Evolutionary conservation across 1,140 invertebrate genomes (phyloP), one percentile per base, ranked within the genome.

Genomic region (Maniola jurtina): DNA sequence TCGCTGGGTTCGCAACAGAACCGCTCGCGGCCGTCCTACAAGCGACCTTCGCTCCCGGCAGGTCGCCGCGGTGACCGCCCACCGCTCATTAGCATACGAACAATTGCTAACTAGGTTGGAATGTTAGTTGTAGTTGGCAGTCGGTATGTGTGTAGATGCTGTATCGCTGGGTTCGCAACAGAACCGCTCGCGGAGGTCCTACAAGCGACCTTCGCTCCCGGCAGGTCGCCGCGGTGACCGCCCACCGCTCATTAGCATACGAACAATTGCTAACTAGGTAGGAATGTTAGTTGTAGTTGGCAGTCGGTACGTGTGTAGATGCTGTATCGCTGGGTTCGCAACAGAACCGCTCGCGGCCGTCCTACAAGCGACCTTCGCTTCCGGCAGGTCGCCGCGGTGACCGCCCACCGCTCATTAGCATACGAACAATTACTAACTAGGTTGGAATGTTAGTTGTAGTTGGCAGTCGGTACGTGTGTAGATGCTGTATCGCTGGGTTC

Each of bases 291-390:
- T 25, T 25, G 25, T 25, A 25, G 25, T 25, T 25, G 25, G 25
- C 25, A 25, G 25, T 25, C 25, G 25, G 25, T 25, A 25, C 25
- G 25, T 42, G 8, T 42, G 40, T 42, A 13, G 9, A 42, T 42
- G 40, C 40, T 42, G 13, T 42, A 42, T 42, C 9, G 8, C 13
- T 42, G 40, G 8, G 13, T 42, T 15, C 48, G 48, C 14, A 15
- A 16, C 5, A 11, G 14, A 11, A 14, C 14, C 15, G 48, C 15
- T 52, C 48, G 48, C 13, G 9, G 40, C 40, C 79, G 85, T 84
- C 85, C 84, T 88, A 88, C 83, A 85, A 76, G 78, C 79, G 85
- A 86, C 85, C 87, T 88, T 85, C 80, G 81, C 72, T 80, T 80
- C 75, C 75, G 74, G 63, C 71, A 82, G 84, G 86, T 88, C 86